These are phyloP conservation scores for Jaculus jaculus DNA, from an alignment of 2,113 vertebrate species.

Conservation along the genomic window DNA sequence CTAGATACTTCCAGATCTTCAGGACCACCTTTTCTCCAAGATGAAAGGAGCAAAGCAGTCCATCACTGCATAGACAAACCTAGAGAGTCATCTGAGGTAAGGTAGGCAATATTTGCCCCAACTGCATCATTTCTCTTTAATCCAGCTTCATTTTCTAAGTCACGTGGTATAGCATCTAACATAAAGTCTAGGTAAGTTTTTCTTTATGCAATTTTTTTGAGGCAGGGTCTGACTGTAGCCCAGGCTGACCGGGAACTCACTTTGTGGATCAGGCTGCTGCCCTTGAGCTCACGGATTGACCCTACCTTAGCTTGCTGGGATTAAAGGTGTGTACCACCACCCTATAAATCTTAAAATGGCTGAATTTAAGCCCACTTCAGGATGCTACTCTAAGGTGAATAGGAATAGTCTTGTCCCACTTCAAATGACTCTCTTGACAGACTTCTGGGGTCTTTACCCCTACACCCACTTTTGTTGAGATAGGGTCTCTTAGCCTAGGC, in stretches of 20 bases:
- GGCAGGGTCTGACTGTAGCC: no score
- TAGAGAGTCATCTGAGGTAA: background rate
- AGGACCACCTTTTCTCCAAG: background rate
- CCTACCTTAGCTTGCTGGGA: no score
- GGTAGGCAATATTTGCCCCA: background rate
- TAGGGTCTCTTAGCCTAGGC: no score
- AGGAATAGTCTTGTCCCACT: background rate
- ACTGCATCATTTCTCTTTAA: background rate
- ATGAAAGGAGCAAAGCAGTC: background rate
- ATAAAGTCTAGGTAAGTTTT: background rate
- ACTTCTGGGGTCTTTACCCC: no score
- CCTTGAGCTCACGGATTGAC: no score
- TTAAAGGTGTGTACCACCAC: no score
- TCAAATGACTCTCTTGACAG: background rate
- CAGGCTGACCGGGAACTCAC: no score
- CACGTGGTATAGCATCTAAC: background rate
- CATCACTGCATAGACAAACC: background rate
- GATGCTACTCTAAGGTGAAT: background rate
- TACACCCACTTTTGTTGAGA: no score
- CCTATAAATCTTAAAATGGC: background rate
- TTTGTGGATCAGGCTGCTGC: no score
- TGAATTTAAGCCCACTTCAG: background rate
- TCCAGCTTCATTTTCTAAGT: background rate
- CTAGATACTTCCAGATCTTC: background rate
- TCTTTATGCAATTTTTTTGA: no score